phyloP scores from a whole-genome alignment of 2,113 vertebrate species.

The Ceratotherium simum region DNA sequence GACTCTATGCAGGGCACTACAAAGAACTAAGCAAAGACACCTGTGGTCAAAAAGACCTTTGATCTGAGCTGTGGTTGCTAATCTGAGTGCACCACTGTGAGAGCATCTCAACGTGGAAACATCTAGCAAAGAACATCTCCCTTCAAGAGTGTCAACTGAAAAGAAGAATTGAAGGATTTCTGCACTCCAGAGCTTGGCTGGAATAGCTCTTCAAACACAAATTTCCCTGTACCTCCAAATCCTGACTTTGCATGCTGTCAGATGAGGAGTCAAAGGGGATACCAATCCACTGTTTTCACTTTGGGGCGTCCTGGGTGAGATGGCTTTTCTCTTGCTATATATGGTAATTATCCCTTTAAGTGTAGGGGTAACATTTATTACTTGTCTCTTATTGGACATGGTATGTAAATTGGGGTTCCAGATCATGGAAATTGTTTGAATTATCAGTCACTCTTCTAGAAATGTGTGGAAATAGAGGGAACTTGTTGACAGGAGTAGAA shows the following conservation, averaged over 20 bases:
- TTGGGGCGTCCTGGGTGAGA: background rate
- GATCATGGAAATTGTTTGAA: background rate
- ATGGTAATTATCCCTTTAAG: background rate
- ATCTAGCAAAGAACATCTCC: background rate
- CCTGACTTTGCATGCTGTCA: background rate
- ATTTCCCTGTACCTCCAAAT: background rate
- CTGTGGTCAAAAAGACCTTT: background rate
- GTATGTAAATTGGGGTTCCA: background rate
- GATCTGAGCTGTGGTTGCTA: background rate
- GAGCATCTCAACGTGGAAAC: background rate
- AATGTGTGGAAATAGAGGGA: background rate
- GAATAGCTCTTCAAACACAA: background rate
- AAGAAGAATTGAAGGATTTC: background rate
- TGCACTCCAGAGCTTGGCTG: background rate
- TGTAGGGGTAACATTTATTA: background rate
- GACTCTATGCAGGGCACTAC: background rate
- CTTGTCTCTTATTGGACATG: background rate
- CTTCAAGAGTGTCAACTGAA: background rate
- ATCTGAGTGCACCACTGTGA: background rate
- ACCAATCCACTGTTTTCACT: background rate
- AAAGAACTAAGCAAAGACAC: background rate
- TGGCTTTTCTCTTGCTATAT: background rate
- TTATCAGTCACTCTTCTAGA: background rate
- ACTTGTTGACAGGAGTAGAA: background rate
- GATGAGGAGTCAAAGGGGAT: background rate